These are phyloP conservation scores for Hermetia illucens DNA, from an alignment of 1,140 invertebrate genomes.

Conservation along the genomic window DNA sequence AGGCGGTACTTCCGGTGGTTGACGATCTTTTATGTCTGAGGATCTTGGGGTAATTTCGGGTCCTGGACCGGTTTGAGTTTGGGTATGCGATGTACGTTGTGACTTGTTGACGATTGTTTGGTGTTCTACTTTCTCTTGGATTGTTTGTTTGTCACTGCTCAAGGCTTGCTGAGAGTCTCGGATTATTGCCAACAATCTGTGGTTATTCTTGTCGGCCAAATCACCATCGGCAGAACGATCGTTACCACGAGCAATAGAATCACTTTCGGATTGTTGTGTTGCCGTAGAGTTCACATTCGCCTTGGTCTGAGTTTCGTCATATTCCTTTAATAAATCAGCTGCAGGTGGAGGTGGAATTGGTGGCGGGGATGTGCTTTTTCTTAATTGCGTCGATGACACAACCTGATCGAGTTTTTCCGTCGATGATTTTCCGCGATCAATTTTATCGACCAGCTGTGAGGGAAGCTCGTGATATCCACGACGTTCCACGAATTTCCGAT, in stretches of 20 bases:
- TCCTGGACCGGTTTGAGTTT: no score
- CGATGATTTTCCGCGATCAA: no score
- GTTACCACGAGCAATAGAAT: slow-evolving; percentile 3
- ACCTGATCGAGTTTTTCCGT: slow-evolving; percentile 14
- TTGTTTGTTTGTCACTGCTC: no score
- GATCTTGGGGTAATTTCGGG: no score
- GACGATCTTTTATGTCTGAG: no score
- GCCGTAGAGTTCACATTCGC: slow-evolving; percentile 7
- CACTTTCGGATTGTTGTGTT: not conserved
- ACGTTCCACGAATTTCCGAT: slow-evolving; percentile 49
- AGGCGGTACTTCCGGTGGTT: no score
- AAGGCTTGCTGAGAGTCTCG: slow-evolving; percentile 29
- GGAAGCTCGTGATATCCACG: slow-evolving; percentile 39
- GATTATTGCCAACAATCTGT: slow-evolving; percentile 39
- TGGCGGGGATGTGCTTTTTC: slow-evolving; percentile 25
- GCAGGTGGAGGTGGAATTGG: slow-evolving; percentile 10
- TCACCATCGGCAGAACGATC: not conserved
- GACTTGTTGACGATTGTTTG: no score
- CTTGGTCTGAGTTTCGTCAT: slow-evolving; percentile 24
- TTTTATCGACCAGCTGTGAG: slow-evolving; percentile 16
- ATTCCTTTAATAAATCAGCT: slow-evolving; percentile 16
- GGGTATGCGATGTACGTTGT: no score
- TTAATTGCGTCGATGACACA: slow-evolving; percentile 13
- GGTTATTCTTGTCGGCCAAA: slow-evolving; percentile 16
- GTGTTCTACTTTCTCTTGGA: no score